phyloP scores from a whole-genome alignment of 2,797 vertebrate genomes.

The Chelonia mydas region DNA sequence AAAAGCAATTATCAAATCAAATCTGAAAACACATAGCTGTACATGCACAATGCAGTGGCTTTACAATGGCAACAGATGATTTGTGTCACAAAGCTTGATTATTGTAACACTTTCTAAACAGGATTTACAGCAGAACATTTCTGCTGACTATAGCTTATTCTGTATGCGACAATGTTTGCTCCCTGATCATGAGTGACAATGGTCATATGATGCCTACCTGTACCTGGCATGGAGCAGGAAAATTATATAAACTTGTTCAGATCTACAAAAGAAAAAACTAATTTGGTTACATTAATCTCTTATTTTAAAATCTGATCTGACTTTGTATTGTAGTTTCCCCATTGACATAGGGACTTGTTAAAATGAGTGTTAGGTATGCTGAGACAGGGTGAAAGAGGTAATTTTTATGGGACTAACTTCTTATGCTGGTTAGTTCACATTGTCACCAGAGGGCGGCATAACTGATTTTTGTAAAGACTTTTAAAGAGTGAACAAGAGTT shows the following conservation, averaged over 20 bases:
- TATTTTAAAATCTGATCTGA: background rate
- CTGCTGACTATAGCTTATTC: background rate
- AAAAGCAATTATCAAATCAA: background rate
- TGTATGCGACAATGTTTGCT: background rate
- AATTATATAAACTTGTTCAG: background rate
- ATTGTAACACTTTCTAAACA: background rate
- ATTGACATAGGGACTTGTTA: background rate
- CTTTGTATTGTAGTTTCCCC: background rate
- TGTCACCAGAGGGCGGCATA: conserved; percentile 81
- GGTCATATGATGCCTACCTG: background rate
- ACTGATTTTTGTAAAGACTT: conserved; percentile 71
- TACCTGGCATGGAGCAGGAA: background rate
- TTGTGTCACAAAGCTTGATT: background rate
- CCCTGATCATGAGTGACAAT: background rate
- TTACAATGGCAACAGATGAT: background rate
- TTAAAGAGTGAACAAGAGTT: conserved; percentile 54
- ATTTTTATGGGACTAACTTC: background rate
- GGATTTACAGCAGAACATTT: background rate
- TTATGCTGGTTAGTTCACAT: conserved; percentile 21
- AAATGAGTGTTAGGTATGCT: background rate
- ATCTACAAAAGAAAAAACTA: background rate
- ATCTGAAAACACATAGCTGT: background rate
- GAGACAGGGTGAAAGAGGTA: background rate
- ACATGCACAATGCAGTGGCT: background rate
- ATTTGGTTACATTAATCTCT: background rate